Percentiles rank a stretch among this genome's conserved stretches.
These are phyloP conservation scores for Tiliqua scincoides DNA, from an alignment of 2,113 vertebrate species.

Conservation along the genomic window DNA sequence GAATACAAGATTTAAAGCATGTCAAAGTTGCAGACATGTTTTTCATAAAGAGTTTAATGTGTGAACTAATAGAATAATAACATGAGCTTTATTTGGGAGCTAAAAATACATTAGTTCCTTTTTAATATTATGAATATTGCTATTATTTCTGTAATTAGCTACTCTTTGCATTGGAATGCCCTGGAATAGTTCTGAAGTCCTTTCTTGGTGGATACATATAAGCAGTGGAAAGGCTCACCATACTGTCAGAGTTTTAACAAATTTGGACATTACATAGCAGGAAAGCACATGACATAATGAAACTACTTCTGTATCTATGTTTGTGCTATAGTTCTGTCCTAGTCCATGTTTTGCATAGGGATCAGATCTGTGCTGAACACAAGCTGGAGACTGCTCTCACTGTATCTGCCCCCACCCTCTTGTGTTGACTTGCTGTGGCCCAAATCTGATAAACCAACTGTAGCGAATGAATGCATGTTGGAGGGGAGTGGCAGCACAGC, in stretches of 20 bases:
- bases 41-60: slow-evolving; percentile 15
- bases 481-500: background rate
- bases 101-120: background rate
- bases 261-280: background rate
- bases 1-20: slow-evolving; percentile 7
- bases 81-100: background rate
- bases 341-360: background rate
- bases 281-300: background rate
- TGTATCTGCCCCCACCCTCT: background rate
- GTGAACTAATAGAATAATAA: background rate
- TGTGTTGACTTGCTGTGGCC: background rate
- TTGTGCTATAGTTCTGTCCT: background rate
- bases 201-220: background rate
- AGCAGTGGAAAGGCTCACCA: background rate
- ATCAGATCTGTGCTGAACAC: background rate
- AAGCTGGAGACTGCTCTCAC: too few relatives aligned
- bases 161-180: background rate
- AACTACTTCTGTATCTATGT: background rate
- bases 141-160: background rate
- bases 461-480: background rate
- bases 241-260: background rate
- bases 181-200: background rate
- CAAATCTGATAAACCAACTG: background rate
- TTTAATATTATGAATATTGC: background rate
- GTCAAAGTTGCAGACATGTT: slow-evolving; percentile 2